Evolutionary conservation across 2,888 invertebrate species (phyloP).

Genomic region (Beris chalybata): DNA sequence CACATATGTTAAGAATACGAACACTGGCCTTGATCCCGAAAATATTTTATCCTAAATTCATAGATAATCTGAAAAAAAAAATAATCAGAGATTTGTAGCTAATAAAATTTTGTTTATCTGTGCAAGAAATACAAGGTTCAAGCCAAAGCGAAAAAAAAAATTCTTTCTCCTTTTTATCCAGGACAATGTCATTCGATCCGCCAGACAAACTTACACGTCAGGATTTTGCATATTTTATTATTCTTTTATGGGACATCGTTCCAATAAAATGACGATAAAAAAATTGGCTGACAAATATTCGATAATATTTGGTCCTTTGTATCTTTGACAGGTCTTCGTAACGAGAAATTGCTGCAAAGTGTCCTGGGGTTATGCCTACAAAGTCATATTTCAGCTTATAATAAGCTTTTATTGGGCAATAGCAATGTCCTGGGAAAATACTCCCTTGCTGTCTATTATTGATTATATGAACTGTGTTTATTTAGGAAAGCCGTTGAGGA

Average conservation of each 20-base stretch:
- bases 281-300: constrained; percentile 17
- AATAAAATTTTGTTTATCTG: no score
- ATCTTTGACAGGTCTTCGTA: not conserved
- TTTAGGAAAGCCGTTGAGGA: constrained; percentile 1
- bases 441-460: not conserved
- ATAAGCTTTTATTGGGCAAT: not conserved
- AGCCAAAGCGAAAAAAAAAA: no score
- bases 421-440: not conserved
- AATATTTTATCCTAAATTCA: no score
- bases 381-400: constrained; percentile 8
- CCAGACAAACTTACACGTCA: constrained; percentile 1
- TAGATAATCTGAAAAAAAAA: no score
- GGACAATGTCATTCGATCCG: no score
- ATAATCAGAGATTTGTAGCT: no score
- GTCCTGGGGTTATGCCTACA: not conserved
- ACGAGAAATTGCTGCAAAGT: not conserved
- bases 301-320: constrained; percentile 12
- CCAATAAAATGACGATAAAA: constrained; percentile 13
- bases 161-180: no score
- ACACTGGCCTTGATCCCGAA: no score
- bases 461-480: constrained; percentile 5
- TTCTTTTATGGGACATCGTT: constrained; percentile 9
- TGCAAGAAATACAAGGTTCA: no score
- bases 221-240: constrained; percentile 20
- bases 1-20: no score